A percentile compares a stretch with the other conserved stretches of the same genome.
Conservation (phyloP, 2,797 vertebrate species). For the Dryobates pubescens region DNA sequence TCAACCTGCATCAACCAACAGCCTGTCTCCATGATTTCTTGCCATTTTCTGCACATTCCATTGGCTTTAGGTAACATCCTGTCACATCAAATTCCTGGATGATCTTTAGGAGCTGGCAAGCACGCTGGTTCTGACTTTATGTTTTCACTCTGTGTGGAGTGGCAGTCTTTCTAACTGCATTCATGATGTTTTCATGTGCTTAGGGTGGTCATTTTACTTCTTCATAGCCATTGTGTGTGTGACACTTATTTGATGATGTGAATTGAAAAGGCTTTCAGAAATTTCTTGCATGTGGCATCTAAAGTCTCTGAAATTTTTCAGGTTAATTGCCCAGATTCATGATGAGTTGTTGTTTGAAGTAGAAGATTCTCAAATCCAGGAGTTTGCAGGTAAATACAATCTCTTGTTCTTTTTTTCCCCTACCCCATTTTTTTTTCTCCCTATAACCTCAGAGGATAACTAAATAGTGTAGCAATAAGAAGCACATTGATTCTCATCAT, state of each 20-base stretch:
- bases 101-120: neutral
- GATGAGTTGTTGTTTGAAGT: constrained; percentile 94
- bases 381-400: constrained; percentile 84
- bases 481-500: neutral
- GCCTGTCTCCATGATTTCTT: neutral
- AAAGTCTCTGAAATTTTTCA: constrained; percentile 58
- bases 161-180: neutral
- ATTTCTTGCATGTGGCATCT: neutral
- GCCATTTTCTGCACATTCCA: neutral
- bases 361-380: constrained; percentile 84
- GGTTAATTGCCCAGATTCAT: constrained; percentile 92
- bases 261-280: neutral
- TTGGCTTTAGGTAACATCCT: neutral
- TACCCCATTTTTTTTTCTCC: neutral
- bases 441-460: neutral
- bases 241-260: neutral
- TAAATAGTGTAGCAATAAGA: neutral
- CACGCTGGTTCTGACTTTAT: neutral
- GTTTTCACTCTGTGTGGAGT: neutral
- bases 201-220: neutral
- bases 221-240: neutral
- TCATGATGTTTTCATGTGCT: neutral
- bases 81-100: neutral
- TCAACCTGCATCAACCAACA: neutral
- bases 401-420: neutral